Evolutionary conservation across 2,797 vertebrate genomes (phyloP).

Genomic region (Notolepis coatsorum): DNA sequence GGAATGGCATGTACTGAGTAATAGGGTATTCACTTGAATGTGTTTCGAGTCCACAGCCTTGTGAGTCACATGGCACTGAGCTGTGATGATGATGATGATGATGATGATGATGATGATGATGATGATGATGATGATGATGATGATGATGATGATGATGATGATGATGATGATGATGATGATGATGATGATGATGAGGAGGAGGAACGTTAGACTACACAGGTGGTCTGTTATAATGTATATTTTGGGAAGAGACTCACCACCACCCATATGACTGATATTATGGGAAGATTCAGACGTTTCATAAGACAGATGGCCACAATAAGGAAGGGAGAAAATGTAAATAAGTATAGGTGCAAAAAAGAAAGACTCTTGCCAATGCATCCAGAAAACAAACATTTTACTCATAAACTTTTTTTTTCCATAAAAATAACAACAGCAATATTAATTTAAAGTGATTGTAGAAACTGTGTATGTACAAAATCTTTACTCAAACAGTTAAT

Average conservation of each 20-base stretch:
- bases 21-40: conserved; percentile 35
- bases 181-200: background rate
- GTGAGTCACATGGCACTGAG: background rate
- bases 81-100: background rate
- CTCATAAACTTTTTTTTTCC: conserved; percentile 82
- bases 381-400: conserved; percentile 86
- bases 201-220: no score
- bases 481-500: conserved; percentile 84
- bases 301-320: conserved; percentile 24
- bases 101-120: background rate
- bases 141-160: background rate
- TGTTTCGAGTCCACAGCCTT: no score
- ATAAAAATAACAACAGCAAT: conserved; percentile 91
- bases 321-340: conserved; percentile 5
- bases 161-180: background rate
- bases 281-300: background rate
- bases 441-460: conserved; percentile 86
- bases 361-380: conserved; percentile 58
- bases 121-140: background rate
- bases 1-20: conserved; percentile 40
- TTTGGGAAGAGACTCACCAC: conserved; percentile 45
- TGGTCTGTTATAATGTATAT: conserved; percentile 57
- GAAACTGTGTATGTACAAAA: conserved; percentile 86
- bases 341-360: conserved; percentile 41
- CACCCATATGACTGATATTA: conserved; percentile 29